These are phyloP conservation scores for Ctenosaura bakeri DNA, from an alignment of 2,797 vertebrate genomes.

Conservation along the genomic window DNA sequence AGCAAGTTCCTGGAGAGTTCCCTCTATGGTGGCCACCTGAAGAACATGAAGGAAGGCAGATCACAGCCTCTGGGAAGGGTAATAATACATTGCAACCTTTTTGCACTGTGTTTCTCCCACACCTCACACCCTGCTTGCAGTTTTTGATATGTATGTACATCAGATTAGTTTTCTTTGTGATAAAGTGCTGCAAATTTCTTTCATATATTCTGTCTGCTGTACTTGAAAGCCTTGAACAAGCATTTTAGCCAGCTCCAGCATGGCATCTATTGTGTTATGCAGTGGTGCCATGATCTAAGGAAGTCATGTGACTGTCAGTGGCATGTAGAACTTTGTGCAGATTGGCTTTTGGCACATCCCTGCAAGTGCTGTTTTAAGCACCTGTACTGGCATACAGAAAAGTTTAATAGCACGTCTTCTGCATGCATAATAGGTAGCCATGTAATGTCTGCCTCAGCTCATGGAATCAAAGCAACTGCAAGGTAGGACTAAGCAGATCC, in stretches of 20 bases:
- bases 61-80: constrained; percentile 48
- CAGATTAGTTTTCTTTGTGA: not conserved
- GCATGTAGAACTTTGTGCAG: not conserved
- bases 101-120: not conserved
- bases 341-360: not conserved
- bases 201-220: not conserved
- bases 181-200: not conserved
- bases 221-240: not conserved
- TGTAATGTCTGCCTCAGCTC: not conserved
- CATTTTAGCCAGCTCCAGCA: not conserved
- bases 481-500: not conserved
- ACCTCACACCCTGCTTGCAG: not conserved
- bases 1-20: constrained; percentile 45
- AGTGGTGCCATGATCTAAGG: not conserved
- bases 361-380: not conserved
- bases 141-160: not conserved
- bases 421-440: not conserved
- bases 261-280: not conserved
- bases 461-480: not conserved
- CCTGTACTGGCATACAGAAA: not conserved
- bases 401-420: not conserved
- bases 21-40: constrained; percentile 54
- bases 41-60: constrained; percentile 43
- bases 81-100: constrained; percentile 48
- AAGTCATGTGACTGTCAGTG: not conserved